These are phyloP conservation scores for Odobenus rosmarus DNA, from an alignment of 2,113 vertebrate genomes.

Conservation along the genomic window DNA sequence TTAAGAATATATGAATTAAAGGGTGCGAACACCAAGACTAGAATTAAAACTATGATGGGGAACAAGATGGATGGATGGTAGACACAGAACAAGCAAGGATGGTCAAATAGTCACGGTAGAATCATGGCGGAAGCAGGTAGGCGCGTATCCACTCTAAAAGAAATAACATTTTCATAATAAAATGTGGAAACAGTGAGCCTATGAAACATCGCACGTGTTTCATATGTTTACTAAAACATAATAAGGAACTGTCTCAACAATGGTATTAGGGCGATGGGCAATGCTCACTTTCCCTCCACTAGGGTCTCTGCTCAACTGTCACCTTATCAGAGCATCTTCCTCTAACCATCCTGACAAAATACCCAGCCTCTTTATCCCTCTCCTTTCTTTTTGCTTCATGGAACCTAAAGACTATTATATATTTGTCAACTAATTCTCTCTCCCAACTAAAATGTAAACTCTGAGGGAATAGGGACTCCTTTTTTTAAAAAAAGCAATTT, in stretches of 20 bases:
- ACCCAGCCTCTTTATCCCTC: too few relatives aligned
- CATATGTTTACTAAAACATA: not conserved
- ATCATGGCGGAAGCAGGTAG: too few relatives aligned
- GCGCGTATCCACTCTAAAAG: not conserved
- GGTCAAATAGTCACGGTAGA: not conserved
- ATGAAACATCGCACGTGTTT: not conserved
- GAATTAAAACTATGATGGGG: not conserved
- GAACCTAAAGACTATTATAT: not conserved
- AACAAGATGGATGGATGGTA: rapidly evolving
- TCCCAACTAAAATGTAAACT: not conserved
- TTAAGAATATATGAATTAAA: not conserved
- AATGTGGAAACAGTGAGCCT: not conserved
- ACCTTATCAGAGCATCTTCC: not conserved
- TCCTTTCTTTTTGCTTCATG: not conserved
- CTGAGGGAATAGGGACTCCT: not conserved
- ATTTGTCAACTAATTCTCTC: not conserved
- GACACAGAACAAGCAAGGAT: not conserved
- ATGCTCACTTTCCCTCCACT: too few relatives aligned
- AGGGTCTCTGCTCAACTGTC: not conserved
- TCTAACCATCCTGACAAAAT: not conserved
- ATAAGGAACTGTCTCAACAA: not conserved
- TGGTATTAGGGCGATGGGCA: not conserved
- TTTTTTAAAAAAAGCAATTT: not conserved
- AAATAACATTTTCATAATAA: not conserved
- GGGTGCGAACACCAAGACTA: not conserved